Evolutionary conservation across 2,113 vertebrate species (phyloP), one percentile per base, ranked within the genome.

Genomic region (human (Homo sapiens)): DNA sequence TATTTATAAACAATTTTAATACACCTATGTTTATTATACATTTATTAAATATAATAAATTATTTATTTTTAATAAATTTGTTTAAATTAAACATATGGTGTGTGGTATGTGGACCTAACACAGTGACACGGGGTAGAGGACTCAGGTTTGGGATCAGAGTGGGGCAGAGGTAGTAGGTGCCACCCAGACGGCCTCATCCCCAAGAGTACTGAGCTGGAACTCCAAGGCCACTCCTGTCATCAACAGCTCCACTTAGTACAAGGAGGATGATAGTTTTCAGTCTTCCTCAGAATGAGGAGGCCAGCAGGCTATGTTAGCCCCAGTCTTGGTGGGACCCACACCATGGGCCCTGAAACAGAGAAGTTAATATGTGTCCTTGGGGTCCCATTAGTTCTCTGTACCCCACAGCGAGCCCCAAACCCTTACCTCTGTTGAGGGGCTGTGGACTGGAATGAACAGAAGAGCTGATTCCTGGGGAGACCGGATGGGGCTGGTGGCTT

Each of bases 401-500:
- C 10, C 13, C 8, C 8, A 11, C 2, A 16, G 23, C 3, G 35
- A 82, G 40, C 5, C 35, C 30, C 3, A 22, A 50, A 70, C 10
- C 18, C 98, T 98, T 98, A 99, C 99, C 98, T 99, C 98, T 94
- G 93, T 94, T 94, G 61, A 79, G 1, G 98, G 98, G 95, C 97
- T 99, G 17, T 89, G 96, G 89, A 45, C 87, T 16, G 98, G 96
- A 90, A 98, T 97, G 55, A 94, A 83, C 30, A 96, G 97, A 92
- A 92, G 93, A 61, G 95, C 59, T 40, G 17, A 96, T 30, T 98
- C 97, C 64, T 40, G 86, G 13, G 96, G 84, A 55, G 97, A 66
- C 43, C 22, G 86, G 66, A 72, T 11, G 9, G 97, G 97, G 75
- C 91, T 73, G 68, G 97, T 87, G 9, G 92, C 91, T 61, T 94